Evolutionary conservation across 1,140 invertebrate genomes (phyloP).

Genomic region (Ruditapes philippinarum): DNA sequence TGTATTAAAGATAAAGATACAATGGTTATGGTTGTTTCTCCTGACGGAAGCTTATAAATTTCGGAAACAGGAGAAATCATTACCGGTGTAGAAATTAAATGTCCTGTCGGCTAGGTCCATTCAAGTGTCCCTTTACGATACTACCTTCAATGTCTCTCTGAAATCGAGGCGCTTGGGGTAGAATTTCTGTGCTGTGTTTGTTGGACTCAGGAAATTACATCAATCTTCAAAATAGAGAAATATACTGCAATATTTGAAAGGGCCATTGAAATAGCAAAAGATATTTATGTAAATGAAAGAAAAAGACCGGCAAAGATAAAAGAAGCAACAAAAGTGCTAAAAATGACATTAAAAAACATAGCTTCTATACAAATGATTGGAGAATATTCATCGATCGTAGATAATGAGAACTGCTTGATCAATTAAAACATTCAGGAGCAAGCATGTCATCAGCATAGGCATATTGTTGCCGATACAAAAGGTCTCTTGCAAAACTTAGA

Average conservation of each 20-base stretch:
- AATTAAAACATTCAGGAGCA: too few relatives aligned
- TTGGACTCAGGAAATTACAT: background rate
- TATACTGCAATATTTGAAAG: background rate
- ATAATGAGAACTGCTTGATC: too few relatives aligned
- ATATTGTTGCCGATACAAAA: too few relatives aligned
- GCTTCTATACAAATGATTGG: too few relatives aligned
- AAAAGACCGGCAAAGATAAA: background rate
- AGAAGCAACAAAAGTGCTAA: background rate
- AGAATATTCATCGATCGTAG: too few relatives aligned
- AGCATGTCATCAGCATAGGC: too few relatives aligned
- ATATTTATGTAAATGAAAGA: background rate
- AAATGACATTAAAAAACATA: too few relatives aligned
- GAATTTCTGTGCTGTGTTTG: background rate
- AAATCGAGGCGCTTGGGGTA: slow-evolving; percentile 41
- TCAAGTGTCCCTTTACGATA: slow-evolving; percentile 35
- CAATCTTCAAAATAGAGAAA: slow-evolving; percentile 22
- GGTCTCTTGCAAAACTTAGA: too few relatives aligned
- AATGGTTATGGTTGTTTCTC: slow-evolving; percentile 49
- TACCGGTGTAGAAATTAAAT: slow-evolving; percentile 57
- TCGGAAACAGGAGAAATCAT: background rate
- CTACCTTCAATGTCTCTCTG: slow-evolving; percentile 42
- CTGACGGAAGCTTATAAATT: slow-evolving; percentile 59
- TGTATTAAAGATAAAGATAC: background rate
- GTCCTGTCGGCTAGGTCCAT: slow-evolving; percentile 33
- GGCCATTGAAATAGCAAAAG: background rate